Base-by-base conservation (phyloP, 92 coral and sea anemone genomes). In the Bergia sp. region DNA sequence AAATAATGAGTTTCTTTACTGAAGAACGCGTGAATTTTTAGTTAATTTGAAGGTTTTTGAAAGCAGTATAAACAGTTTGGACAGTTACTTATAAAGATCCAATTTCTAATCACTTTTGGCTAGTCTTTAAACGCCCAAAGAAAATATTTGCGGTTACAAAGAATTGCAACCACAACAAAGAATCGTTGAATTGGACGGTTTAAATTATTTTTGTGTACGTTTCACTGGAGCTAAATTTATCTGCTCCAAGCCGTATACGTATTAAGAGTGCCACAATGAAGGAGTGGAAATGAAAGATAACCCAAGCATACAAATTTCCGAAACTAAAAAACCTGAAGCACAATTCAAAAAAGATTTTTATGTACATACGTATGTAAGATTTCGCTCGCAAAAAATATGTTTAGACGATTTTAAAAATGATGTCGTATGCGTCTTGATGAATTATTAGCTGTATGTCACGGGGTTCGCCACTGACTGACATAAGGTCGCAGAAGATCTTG, bases 91-190 rank as follows among this genome's bases (percentile, higher is more conserved):
- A 38, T 38, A 21, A 12, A 9, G 79, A 41, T 38, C 47, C 21
- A n/a, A 16, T n/a, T 10, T 9, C 10, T 18, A 76, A 76, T 76
- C 23, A 21, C 80, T 76, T 76, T 76, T 11, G 53, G 41, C 80
- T 40, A 76, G 80, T 76, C 80, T 76, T 74, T 40, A 61, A 18
- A 61, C 69, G 69, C 69, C 29, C 69, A 61, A 61, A 2, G 29
- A 61, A 61, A 61, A 18, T 39, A 38, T 18, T 16, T 61, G 69
- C 4, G 80, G 44, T 38, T 43, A 76, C 50, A 40, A 76, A 76
- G 49, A 76, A 61, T 21, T 61, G 23, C 12, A 6, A 76, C 80
- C 80, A 76, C 3, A 38, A 73, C 77, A 76, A 76, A 76, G 80
- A 41, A 41, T 20, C 53, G 1, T n/a, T 76, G 21, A 76, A 7